Evolutionary conservation across 2,888 invertebrate genomes (phyloP), one percentile per base, ranked within the genome.

Genomic region (Drosophila neonasuta): DNA sequence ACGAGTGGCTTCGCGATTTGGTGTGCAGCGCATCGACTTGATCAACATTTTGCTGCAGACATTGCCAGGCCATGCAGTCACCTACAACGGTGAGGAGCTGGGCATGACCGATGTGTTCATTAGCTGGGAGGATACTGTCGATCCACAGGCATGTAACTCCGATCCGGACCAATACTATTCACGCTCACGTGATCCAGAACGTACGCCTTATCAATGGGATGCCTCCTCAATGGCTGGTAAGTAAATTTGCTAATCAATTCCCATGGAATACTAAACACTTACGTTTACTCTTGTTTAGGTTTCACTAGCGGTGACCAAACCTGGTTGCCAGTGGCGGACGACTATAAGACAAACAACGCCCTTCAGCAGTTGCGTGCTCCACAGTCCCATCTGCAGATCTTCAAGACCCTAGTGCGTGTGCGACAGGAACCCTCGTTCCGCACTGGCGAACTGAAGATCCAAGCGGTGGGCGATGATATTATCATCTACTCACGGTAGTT

Each of bases 1-100:
- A 57, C 92, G 96, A 67, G 92, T 94, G 3, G 94, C 94, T 0
- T 93, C 94, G 3, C 93, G 96, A 68, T 94, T 94, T 66, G 95
- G 95, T 0, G 91, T 92, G 0, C 92, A 93, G 56, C 92, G 95
- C 66, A 93, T 94, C 0, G 96, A 97, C 89, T 94, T 94, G 11
- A 92, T 97, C 68, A 96, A 96, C 85, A 96, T 97, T 94, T 89
- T 98, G 42, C 91, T 94, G 11, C 92, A 96, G 84, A 92, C 97
- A 3, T 91, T 98, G 63, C 97, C 97, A 0, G 98, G 98, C 17
- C 93, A 96, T 20, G 94, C 95, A 15, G 94, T 97, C 0, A 95
- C 96, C 0, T 98, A 97, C 88, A 96, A 97, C 91, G 96, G 95
- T 0, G 95, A 96, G 81, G 95, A 96, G 86, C 91, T 95, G 20